Base-by-base conservation (phyloP, 2,113 vertebrate genomes). In the Sialia sialis region DNA sequence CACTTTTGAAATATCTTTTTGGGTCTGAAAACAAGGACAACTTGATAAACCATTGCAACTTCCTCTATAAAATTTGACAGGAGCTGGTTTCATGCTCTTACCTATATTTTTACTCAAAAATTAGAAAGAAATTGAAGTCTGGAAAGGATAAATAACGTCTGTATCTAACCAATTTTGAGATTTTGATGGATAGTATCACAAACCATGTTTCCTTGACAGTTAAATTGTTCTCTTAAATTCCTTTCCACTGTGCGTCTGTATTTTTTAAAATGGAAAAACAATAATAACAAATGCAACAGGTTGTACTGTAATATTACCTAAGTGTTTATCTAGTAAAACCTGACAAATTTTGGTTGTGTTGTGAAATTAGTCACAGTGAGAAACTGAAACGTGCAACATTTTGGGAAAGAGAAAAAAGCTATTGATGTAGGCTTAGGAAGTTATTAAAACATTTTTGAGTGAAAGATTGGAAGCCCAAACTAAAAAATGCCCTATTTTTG, bases 21-120 rank as follows among this genome's bases (percentile, higher is more conserved):
- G 30, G 73, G 39, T 73, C 75, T 83, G 95, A 97, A 95, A 95
- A 38, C 81, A 96, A 95, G 85, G 74, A 63, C 74, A 94, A 79
- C 75, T 93, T 96, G 92, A 96, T 89, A 93, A 84, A 58, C 51
- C 84, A 62, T 96, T 95, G 93, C 89, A 94, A 81, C 66, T 83
- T 95, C 51, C 43, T 80, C 69, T 95, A 87, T 93, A 79, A 68
- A 51, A 69, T 62, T 56, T 77, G 84, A 60, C 34, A 41, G 34
- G 27, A 84, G 63, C 55, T 49, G 23, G 14, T 51, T 79, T 97
- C 34, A 60, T 62, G 59, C 78, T 94, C 44, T 95, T 95, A 73
- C 34, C 21, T 59, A n/a, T 48, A 16, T 69, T 76, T 49, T 59
- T 52, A 59, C 41, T 44, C 16, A 48, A 6, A 49, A 43, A 36